Evolutionary conservation across 2,888 invertebrate genomes (phyloP), one percentile per base, ranked within the genome.

Genomic region (Lycophotia porphyrea): DNA sequence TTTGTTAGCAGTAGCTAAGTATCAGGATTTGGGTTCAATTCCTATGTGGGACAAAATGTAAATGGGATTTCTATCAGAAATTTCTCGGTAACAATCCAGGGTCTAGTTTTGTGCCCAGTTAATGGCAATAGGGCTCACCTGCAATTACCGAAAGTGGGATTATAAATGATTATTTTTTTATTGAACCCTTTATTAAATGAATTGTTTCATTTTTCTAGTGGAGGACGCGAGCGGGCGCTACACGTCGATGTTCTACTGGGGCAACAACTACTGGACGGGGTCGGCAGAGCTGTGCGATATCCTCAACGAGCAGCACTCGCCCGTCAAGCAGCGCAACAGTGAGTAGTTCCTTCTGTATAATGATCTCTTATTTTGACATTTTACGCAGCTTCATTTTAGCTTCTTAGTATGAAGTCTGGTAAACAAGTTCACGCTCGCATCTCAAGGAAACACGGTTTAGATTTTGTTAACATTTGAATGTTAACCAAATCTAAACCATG

Each of bases 201-300:
- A 31, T 2, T 21, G 55, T 61, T 65, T n/a, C 42, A 71, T 84
- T 69, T 87, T 91, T 87, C 1, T 92, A 96, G 96, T 96, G 96
- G 96, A 96, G 74, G 96, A 96, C 81, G 98, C 98, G 36, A 98
- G 98, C 89, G 98, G 98, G 0, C 97, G 98, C 82, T 98, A 98
- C 93, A 97, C 98, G 24, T 97, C 98, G 2, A 98, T 98, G 93
- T 98, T 98, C 97, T 98, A 98, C 94, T 98, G 98, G 97, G 98
- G 98, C 76, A 98, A 98, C 94, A 97, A 98, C 93, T 98, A 98
- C 93, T 98, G 98, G 98, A 97, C 98, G 78, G 98, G 98, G 74
- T 98, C 98, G 0, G 96, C 97, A 76, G 97, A 97, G 87, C 97
- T 98, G 52, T 98, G 98, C 93, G 97, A 97, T 86, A 97, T 98